Evolutionary conservation across 2,888 invertebrate genomes (phyloP), one percentile per base, ranked within the genome.

Genomic region (Pyrochroa serraticornis): DNA sequence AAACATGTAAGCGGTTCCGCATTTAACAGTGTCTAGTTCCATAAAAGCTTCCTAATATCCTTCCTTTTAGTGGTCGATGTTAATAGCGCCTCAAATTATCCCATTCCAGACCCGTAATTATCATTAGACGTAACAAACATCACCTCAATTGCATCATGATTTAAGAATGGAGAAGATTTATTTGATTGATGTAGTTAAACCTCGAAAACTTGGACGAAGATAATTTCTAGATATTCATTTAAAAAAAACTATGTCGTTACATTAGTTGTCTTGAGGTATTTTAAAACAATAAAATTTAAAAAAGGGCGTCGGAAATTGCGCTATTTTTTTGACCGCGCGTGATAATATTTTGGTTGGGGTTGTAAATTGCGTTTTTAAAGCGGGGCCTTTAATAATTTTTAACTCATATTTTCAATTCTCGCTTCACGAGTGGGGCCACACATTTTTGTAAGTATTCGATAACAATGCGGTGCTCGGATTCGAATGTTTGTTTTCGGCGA

Each of bases 31-130:
- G 49, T 39, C 34, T 33, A 46, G 44, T 41, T 44, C 8, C 54
- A 10, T 46, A 47, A 61, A 43, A 60, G 52, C 57, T 34, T 31
- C 44, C 44, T 42, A 53, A 58, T 53, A 57, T 48, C 46, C 30
- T 37, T 43, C 39, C 55, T 50, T 59, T 46, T 43, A 42, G 39
- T 35, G 41, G 51, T 14, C 39, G 46, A 53, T 36, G 48, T 31
- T 45, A 38, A 53, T 48, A 35, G 47, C 10, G 22, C 32, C 22
- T 12, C 31, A 35, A 48, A 60, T 44, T 56, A 49, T 52, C 48
- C 54, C 47, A 50, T 51, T 47, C 43, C 13, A 39, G 7, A 22
- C 53, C 46, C 14, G 33, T 46, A 46, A 48, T 55, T 14, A 39
- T 54, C 53, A 54, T 47, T 33, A 49, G 30, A 43, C 32, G 8